Evolutionary conservation across 2,113 vertebrate genomes (phyloP).

Genomic region (Petrocephalus microphthalmus): DNA sequence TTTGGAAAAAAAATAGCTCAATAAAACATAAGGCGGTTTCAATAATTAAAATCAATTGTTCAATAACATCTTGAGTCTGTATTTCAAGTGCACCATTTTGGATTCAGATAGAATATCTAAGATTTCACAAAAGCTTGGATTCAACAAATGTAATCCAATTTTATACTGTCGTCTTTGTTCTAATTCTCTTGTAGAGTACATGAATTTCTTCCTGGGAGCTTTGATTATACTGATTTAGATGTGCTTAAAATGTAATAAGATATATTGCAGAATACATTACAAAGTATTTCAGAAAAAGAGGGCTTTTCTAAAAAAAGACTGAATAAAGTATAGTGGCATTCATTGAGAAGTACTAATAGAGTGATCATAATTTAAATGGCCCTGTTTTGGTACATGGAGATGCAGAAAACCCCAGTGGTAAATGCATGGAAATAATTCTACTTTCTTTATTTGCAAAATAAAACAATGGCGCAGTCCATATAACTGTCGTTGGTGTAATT

Average conservation of each 20-base stretch:
- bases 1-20: background rate
- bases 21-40: background rate
- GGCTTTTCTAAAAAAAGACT: background rate
- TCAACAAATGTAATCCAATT: background rate
- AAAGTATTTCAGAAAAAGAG: background rate
- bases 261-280: background rate
- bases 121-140: background rate
- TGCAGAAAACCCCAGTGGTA: background rate
- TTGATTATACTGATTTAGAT: background rate
- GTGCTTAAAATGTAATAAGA: background rate
- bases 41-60: background rate
- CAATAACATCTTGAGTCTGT: background rate
- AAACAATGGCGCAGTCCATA: background rate
- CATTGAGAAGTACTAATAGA: background rate
- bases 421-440: background rate
- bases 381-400: background rate
- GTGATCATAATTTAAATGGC: too few relatives aligned
- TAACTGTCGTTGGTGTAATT: background rate
- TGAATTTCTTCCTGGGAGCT: background rate
- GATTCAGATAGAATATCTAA: background rate
- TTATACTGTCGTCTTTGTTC: background rate
- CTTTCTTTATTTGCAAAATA: background rate
- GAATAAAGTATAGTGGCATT: background rate
- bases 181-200: background rate
- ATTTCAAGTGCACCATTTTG: background rate